phyloP scores from a whole-genome alignment of 2,113 vertebrate species.

The Rhegmatorhina hoffmannsi region DNA sequence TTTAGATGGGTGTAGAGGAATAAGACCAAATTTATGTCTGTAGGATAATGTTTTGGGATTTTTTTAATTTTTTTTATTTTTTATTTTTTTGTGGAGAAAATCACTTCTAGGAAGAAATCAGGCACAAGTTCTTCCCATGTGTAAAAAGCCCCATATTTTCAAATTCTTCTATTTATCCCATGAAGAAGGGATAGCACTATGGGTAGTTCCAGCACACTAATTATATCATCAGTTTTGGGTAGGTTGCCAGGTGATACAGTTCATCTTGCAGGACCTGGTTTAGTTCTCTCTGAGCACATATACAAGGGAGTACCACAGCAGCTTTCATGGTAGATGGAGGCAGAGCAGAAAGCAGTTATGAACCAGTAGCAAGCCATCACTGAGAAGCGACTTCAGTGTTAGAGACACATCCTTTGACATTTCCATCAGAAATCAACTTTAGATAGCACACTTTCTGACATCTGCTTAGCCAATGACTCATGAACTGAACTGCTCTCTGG shows the following conservation, averaged over 20 bases:
- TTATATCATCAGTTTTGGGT: background rate
- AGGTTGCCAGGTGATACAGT: background rate
- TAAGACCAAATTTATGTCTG: background rate
- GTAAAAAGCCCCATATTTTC: background rate
- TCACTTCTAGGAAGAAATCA: background rate
- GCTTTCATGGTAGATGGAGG: background rate
- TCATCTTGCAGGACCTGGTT: background rate
- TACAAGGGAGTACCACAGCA: background rate
- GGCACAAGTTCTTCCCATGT: background rate
- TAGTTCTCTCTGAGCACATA: background rate
- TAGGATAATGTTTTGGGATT: background rate
- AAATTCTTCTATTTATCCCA: background rate
- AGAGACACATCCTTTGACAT: conserved; percentile 15
- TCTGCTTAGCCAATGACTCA: conserved; percentile 26
- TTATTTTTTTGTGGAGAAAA: background rate
- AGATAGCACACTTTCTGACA: conserved; percentile 15
- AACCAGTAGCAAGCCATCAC: conserved; percentile 1
- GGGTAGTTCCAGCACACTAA: background rate
- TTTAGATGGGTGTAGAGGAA: background rate
- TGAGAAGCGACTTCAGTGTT: background rate
- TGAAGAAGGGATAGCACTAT: background rate
- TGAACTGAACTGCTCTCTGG: background rate
- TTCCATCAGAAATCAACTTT: conserved; percentile 48
- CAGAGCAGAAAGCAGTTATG: background rate
- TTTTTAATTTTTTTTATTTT: no score